phyloP scores from a whole-genome alignment of 2,113 vertebrate genomes.

The Puntigrus tetrazona region DNA sequence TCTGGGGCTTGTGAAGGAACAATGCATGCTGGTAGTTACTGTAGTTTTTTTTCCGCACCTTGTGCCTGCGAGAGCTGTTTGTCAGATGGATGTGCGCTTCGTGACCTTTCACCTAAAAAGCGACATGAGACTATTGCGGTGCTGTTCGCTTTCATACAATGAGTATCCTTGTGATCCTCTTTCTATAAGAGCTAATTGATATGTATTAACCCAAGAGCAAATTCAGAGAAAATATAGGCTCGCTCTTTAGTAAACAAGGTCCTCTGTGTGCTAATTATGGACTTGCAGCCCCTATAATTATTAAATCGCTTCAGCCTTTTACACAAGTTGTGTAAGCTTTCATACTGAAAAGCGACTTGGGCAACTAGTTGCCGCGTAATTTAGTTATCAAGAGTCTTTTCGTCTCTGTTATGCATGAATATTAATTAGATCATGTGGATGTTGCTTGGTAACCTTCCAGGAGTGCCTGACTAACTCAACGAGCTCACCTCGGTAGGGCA shows the following conservation, averaged over 20 bases:
- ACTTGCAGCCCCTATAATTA: not conserved
- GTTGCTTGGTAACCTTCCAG: not conserved
- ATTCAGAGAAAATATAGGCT: not conserved
- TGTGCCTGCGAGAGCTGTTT: constrained; percentile 15
- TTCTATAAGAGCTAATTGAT: constrained; percentile 7
- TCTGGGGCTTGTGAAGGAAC: not conserved
- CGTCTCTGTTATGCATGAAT: not conserved
- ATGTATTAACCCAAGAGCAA: constrained; percentile 3
- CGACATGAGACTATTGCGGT: not conserved
- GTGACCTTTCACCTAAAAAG: constrained; percentile 4
- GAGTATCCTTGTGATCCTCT: not conserved
- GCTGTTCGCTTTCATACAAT: not conserved
- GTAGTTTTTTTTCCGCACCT: not conserved
- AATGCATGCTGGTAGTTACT: constrained; percentile 2
- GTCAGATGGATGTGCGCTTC: not conserved
- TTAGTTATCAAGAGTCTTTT: no score
- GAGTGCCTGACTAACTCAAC: not conserved
- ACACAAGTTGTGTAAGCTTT: not conserved
- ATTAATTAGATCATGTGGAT: not conserved
- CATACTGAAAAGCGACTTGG: no score
- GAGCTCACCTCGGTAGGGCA: not conserved
- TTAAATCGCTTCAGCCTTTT: not conserved
- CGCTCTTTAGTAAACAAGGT: not conserved
- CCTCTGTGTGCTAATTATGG: not conserved
- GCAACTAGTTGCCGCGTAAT: no score